Conservation (phyloP, 1,140 invertebrate genomes). For the Medauroidea extradentata region DNA sequence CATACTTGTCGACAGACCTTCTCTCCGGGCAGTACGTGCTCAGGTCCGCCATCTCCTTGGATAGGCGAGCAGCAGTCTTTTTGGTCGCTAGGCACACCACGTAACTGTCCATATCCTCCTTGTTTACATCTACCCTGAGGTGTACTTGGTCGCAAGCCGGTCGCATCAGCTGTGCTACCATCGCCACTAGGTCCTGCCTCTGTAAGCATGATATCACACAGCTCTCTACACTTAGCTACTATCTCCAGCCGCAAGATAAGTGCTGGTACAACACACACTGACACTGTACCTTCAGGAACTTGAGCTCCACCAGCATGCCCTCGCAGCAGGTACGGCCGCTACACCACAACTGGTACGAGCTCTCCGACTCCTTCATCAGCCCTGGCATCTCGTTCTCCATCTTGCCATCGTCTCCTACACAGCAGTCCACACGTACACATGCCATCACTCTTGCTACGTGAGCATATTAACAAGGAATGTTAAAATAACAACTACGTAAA, state of each 20-base stretch:
- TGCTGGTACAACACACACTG: too few species aligned
- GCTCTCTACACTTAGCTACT: too few species aligned
- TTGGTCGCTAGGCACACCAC: conserved; percentile 90
- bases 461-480: too few species aligned
- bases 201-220: too few species aligned
- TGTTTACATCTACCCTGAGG: conserved; percentile 79
- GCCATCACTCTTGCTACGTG: too few species aligned
- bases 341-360: conserved; percentile 92
- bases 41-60: conserved; percentile 94
- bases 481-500: too few species aligned
- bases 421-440: neutral
- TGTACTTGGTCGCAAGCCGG: conserved; percentile 83
- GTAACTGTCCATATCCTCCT: conserved; percentile 90
- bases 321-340: conserved; percentile 91
- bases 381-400: conserved; percentile 56
- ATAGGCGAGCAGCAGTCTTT: conserved; percentile 75
- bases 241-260: too few species aligned
- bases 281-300: conserved; percentile 73
- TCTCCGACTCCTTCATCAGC: conserved; percentile 90
- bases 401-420: conserved; percentile 66
- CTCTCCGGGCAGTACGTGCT: conserved; percentile 89
- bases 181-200: conserved; percentile 91
- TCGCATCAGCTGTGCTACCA: conserved; percentile 78
- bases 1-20: conserved; percentile 82
- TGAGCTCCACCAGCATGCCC: conserved; percentile 94